phyloP scores from a whole-genome alignment of 2,797 vertebrate genomes.

The Oryzias dopingdopingensis region DNA sequence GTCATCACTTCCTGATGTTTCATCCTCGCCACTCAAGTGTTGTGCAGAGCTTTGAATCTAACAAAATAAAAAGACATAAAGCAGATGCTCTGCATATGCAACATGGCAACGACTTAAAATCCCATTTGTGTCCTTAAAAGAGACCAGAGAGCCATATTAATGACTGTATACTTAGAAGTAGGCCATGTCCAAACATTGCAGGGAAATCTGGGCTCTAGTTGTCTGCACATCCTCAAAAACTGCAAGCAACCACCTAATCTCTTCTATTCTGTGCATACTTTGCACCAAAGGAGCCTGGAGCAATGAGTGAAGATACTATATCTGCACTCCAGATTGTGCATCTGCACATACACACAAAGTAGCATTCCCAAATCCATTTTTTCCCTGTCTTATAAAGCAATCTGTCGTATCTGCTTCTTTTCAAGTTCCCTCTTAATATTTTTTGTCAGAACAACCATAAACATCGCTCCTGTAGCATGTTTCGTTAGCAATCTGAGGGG shows the following conservation, averaged over 20 bases:
- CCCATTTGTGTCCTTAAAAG: constrained; percentile 62
- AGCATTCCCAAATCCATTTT: constrained; percentile 26
- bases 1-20: constrained; percentile 19
- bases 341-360: not conserved
- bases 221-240: constrained; percentile 67
- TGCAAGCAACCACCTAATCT: constrained; percentile 50
- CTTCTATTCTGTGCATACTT: constrained; percentile 42
- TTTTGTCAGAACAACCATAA: constrained; percentile 20
- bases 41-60: constrained; percentile 13
- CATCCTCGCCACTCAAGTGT: not conserved
- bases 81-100: constrained; percentile 31
- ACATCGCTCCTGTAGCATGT: constrained; percentile 37
- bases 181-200: constrained; percentile 74
- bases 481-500: constrained; percentile 44
- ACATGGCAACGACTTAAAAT: constrained; percentile 53
- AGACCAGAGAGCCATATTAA: constrained; percentile 53
- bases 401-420: constrained; percentile 16
- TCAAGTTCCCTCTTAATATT: constrained; percentile 10
- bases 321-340: constrained; percentile 25
- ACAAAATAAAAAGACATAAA: constrained; percentile 23
- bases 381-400: constrained; percentile 10
- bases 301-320: constrained; percentile 10
- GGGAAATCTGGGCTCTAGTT: constrained; percentile 66
- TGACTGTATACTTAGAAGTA: constrained; percentile 69
- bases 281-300: constrained; percentile 43